A percentile compares a stretch with the other conserved stretches of the same genome.
These are phyloP conservation scores for Leptosomus discolor DNA, from an alignment of 2,113 vertebrate genomes.

Conservation along the genomic window DNA sequence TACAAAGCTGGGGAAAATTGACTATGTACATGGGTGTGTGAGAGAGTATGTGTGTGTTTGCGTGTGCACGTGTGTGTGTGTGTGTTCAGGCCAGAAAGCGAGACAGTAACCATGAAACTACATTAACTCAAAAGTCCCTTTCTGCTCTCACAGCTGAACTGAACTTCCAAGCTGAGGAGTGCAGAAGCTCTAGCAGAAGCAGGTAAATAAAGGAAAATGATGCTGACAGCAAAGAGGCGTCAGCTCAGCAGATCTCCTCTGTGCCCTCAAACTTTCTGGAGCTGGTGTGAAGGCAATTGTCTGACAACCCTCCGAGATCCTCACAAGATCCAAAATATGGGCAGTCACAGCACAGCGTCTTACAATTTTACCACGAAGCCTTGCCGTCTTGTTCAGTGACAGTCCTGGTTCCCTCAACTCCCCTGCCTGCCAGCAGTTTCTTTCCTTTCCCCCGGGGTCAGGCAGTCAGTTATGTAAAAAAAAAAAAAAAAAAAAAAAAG, in stretches of 20 bases:
- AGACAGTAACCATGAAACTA: neutral
- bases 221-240: neutral
- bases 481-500: neutral
- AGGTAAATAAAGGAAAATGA: neutral
- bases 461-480: too few species aligned
- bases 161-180: neutral
- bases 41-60: neutral
- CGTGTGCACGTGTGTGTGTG: neutral
- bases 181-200: neutral
- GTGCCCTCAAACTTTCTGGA: neutral
- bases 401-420: neutral
- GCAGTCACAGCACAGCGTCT: neutral
- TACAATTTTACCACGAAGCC: neutral
- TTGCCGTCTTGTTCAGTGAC: neutral
- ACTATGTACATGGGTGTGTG: neutral
- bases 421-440: neutral
- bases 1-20: neutral
- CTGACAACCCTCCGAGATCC: neutral
- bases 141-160: neutral
- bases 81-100: neutral
- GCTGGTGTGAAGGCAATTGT: neutral
- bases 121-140: neutral
- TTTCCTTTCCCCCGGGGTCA: neutral
- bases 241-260: neutral
- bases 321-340: fast-evolving